phyloP scores from a whole-genome alignment of 2,888 invertebrate genomes.

The Homarus gammarus region DNA sequence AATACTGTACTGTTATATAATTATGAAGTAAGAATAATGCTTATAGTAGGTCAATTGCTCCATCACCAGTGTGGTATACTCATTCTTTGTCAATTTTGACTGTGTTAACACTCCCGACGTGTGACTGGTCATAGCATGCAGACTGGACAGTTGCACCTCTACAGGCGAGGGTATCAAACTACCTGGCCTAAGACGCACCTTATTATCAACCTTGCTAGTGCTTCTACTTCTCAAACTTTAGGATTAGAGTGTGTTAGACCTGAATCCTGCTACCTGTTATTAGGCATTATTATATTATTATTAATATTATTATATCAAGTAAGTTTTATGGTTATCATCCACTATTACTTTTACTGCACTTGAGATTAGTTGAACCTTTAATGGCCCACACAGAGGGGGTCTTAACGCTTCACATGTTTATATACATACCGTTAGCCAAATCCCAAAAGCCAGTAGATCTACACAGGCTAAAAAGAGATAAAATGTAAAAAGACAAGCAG shows the following conservation, averaged over 20 bases:
- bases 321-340: constrained; percentile 40
- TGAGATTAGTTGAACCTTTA: constrained; percentile 56
- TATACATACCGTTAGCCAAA: constrained; percentile 66
- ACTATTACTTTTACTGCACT: constrained; percentile 50
- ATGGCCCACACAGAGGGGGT: constrained; percentile 40
- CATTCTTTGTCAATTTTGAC: neutral
- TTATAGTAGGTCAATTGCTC: too few relatives aligned
- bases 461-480: constrained; percentile 71
- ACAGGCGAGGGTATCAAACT: constrained; percentile 31
- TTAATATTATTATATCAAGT: constrained; percentile 29
- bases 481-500: constrained; percentile 74
- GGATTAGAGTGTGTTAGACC: constrained; percentile 47
- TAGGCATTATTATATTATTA: constrained; percentile 38
- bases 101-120: neutral
- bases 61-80: constrained; percentile 4
- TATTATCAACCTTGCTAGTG: constrained; percentile 25
- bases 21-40: too few relatives aligned
- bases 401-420: constrained; percentile 33
- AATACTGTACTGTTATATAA: too few relatives aligned
- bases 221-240: constrained; percentile 32
- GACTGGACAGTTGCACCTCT: constrained; percentile 38
- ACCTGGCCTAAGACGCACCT: constrained; percentile 24
- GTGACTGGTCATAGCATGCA: constrained; percentile 51
- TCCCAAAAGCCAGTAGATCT: constrained; percentile 68
- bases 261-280: constrained; percentile 54